Base-by-base conservation (phyloP, 2,797 vertebrate genomes). In the Brachyalestes nurse region DNA sequence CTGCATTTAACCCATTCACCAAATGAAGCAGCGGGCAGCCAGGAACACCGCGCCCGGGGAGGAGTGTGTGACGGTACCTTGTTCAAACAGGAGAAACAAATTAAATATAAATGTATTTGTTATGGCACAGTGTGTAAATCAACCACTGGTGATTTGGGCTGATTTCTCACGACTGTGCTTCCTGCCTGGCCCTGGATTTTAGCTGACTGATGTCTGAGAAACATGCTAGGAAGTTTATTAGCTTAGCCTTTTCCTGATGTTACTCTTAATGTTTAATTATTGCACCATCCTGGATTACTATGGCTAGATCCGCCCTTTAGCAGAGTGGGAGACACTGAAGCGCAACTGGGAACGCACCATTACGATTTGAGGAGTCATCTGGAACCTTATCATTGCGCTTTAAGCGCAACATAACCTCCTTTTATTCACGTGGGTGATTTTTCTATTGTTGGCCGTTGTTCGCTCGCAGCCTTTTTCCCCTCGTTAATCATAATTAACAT, bases 401-500 rank as follows among this genome's bases (percentile, higher is more conserved):
- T 66, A 58, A 79, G 67, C 69, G 21, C 4, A 34, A 58, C 65
- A 47, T 19, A 78, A 51, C 71, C 23, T 75, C 58, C n/a, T 78
- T 40, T 70, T 79, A 67, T 79, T 78, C 69, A 82, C 83, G 81
- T 79, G 76, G 79, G 55, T 67, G 72, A 55, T 75, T 85, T 85
- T 77, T 75, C 78, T 70, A n/a, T 82, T 60, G 62, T 90, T 85
- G 89, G 85, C 77, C 77, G n/a, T 74, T 40, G 57, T 61, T 84
- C 45, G 61, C 77, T 84, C 45, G 77, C 83, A 87, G 89, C 82
- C 85, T 78, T 38, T 76, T 89, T 28, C 62, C 75, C 28, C 88
- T 91, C 87, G 75, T 93, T 92, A 92, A 93, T 90, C 90, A 90
- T 90, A 88, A 92, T 93, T 93, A 92, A 88, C 89, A 88, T 89